A percentile compares a stretch with the other conserved stretches of the same genome.
These are phyloP conservation scores for Scomber scombrus DNA, from an alignment of 2,113 vertebrate species.

Conservation along the genomic window DNA sequence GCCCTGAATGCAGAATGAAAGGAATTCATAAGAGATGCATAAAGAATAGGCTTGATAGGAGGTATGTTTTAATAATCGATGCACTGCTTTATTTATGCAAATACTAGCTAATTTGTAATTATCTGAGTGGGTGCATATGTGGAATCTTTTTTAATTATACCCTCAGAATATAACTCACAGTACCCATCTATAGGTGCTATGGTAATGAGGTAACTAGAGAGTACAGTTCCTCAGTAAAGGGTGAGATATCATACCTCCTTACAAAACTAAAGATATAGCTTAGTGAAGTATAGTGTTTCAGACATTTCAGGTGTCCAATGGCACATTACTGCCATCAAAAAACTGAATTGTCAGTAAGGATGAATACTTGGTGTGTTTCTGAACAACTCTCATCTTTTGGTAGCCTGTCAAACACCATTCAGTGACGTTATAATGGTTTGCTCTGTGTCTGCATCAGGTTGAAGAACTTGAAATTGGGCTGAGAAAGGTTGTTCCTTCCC, in stretches of 20 bases:
- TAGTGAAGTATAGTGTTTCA: background rate
- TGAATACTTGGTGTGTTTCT: slow-evolving; percentile 4
- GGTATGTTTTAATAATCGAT: slow-evolving; percentile 75
- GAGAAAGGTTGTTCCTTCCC: slow-evolving; percentile 29
- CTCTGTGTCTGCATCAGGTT: too few species aligned
- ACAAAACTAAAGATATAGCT: background rate
- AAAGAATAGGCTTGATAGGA: slow-evolving; percentile 65
- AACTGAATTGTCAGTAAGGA: slow-evolving; percentile 8
- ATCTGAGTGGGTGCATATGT: slow-evolving; percentile 69
- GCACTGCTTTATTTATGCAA: slow-evolving; percentile 76
- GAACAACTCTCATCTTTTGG: slow-evolving; percentile 17
- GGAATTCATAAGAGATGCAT: slow-evolving; percentile 69
- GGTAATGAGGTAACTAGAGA: slow-evolving; percentile 41
- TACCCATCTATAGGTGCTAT: slow-evolving; percentile 43
- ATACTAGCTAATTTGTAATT: slow-evolving; percentile 74
- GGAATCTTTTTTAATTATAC: slow-evolving; percentile 58
- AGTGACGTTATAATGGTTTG: slow-evolving; percentile 47
- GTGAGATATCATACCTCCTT: background rate
- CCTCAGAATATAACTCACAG: slow-evolving; percentile 47
- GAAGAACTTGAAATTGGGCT: too few species aligned
- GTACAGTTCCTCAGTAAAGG: background rate
- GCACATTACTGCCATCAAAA: slow-evolving; percentile 6
- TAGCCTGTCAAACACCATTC: slow-evolving; percentile 23
- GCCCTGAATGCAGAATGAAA: slow-evolving; percentile 69
- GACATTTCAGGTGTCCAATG: slow-evolving; percentile 5